phyloP scores from a whole-genome alignment of 2,888 invertebrate genomes.

The Lucinisca nassula region DNA sequence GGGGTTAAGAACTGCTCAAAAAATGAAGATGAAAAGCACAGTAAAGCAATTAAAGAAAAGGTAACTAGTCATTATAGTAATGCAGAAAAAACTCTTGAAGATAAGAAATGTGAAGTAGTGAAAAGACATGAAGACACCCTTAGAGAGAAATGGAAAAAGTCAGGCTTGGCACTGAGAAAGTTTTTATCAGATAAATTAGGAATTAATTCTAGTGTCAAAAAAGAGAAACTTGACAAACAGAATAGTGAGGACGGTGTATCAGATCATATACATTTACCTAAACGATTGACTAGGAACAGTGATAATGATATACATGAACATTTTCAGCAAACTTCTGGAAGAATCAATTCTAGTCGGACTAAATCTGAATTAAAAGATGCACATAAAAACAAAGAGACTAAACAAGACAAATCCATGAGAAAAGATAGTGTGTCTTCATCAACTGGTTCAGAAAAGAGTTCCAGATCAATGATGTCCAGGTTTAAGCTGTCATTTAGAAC shows the following conservation, averaged over 20 bases:
- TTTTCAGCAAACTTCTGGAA: no score
- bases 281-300: no score
- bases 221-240: no score
- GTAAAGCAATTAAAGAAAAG: no score
- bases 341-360: no score
- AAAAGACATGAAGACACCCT: conserved; percentile 18
- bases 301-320: no score
- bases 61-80: no score
- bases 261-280: no score
- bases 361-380: no score
- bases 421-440: not conserved
- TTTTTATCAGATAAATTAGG: conserved; percentile 56
- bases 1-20: no score
- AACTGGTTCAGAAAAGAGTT: not conserved
- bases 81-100: not conserved
- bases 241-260: no score
- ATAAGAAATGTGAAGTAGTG: not conserved
- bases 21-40: no score
- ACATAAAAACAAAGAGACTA: conserved; percentile 6
- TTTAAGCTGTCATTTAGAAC: not conserved
- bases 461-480: not conserved
- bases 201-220: conserved; percentile 21
- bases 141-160: conserved; percentile 56
- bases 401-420: not conserved
- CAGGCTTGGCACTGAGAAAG: conserved; percentile 58